Evolutionary conservation across 2,888 invertebrate species (phyloP).

Genomic region (Hyposoter didymator): DNA sequence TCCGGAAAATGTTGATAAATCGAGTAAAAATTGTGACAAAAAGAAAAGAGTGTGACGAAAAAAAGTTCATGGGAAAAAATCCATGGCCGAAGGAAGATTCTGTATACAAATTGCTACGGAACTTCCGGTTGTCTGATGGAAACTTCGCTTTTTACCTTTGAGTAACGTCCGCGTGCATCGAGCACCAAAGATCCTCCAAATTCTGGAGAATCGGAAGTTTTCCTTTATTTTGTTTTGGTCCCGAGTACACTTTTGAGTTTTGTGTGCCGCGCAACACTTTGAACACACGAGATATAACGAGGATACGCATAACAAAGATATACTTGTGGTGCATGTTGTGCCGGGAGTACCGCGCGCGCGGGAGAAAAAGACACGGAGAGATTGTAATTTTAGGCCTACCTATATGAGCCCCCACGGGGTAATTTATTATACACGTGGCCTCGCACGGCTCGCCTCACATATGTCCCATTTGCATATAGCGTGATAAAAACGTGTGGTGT

Average conservation of each 20-base stretch:
- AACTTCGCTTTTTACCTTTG: conserved; percentile 31
- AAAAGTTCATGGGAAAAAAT: too few species aligned
- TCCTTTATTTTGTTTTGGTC: conserved; percentile 12
- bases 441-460: conserved; percentile 74
- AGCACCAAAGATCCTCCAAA: conserved; percentile 36
- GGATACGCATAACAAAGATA: conserved; percentile 46
- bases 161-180: conserved; percentile 44
- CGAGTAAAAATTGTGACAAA: too few species aligned
- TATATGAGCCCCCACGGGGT: conserved; percentile 72
- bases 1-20: too few species aligned
- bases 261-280: conserved; percentile 31
- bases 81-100: too few species aligned
- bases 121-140: conserved; percentile 41
- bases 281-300: conserved; percentile 25
- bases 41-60: too few species aligned
- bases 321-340: conserved; percentile 38
- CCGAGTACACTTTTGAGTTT: conserved; percentile 26
- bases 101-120: not conserved
- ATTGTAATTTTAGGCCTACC: conserved; percentile 78
- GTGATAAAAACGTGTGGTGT: conserved; percentile 72
- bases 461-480: conserved; percentile 81
- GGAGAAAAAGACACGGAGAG: conserved; percentile 19
- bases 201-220: not conserved
- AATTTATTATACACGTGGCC: conserved; percentile 77
- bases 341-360: conserved; percentile 24